Evolutionary conservation across 2,113 vertebrate genomes (phyloP), one percentile per base, ranked within the genome.

Genomic region (Alethe castanea): DNA sequence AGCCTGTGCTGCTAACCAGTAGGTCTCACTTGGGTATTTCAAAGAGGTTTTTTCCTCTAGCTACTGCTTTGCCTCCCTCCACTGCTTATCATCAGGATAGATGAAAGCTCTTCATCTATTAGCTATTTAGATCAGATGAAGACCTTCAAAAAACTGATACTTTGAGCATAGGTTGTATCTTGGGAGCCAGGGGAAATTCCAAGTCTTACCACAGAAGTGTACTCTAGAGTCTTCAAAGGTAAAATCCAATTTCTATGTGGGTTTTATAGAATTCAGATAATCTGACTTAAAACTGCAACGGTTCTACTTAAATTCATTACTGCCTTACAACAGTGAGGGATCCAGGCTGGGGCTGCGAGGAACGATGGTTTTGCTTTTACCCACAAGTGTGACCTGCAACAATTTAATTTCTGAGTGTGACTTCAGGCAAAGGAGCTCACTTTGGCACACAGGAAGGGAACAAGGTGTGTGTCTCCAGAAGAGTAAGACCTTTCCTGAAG

Each of bases 241-340:
- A 93, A 84, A 95, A 93, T 71, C 65, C 84, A 85, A 87, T 95
- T 95, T 94, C 82, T 25, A 19, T 0, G 1, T 71, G 54, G 22
- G 56, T 90, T 96, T 94, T 94, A 92, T 0, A 92, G 47, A 90
- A 83, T 80, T 81, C 2, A 1, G 74, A 70, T 92, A 91, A 94
- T 81, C 59, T 82, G 79, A 86, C 71, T 90, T 83, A 80, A 96
- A 87, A 73, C 85, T 77, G 74, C 90, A 95, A 59, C 0, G 0
- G 38, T 80, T 91, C 70, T 79, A 73, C 81, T 88, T 86, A 57
- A 91, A 86, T 56, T 78, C 77, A 83, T 92, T 56, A 33, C 28
- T 33, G 57, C 72, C 25, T 20, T 61, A 50, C 54, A 88, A 66
- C 35, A 70, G 42, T 8, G 48, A 93, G 42, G 54, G 53, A 57